Conservation (phyloP, 2,888 invertebrate species). For the Callosobruchus maculatus region DNA sequence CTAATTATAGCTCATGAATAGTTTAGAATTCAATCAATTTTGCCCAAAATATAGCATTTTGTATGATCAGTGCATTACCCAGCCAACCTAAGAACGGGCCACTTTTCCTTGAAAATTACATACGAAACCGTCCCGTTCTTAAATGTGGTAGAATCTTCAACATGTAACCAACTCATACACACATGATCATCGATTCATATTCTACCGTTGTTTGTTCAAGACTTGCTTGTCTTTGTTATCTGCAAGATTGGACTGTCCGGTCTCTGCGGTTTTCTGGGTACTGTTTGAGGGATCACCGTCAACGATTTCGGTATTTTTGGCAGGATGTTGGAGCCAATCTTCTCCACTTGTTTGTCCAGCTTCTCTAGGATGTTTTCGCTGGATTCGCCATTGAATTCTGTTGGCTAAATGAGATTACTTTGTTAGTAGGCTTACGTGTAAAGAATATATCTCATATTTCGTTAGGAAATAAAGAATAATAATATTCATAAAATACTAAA, state of each 20-base stretch:
- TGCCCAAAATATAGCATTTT: too few relatives aligned
- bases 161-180: too few relatives aligned
- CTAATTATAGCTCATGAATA: too few relatives aligned
- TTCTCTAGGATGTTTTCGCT: slow-evolving; percentile 46
- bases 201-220: neutral
- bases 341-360: slow-evolving; percentile 51
- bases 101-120: too few relatives aligned
- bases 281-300: slow-evolving; percentile 73
- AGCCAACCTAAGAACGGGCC: too few relatives aligned
- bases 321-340: slow-evolving; percentile 51
- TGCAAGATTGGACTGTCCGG: slow-evolving; percentile 41
- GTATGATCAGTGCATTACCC: too few relatives aligned
- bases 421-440: neutral
- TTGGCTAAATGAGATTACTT: neutral
- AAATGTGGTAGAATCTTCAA: too few relatives aligned
- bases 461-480: too few relatives aligned
- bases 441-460: too few relatives aligned
- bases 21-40: too few relatives aligned
- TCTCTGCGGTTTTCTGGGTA: slow-evolving; percentile 41
- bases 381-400: slow-evolving; percentile 13
- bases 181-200: neutral
- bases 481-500: too few relatives aligned
- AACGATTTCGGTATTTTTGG: slow-evolving; percentile 79
- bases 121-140: too few relatives aligned
- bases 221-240: slow-evolving; percentile 34